Base-by-base conservation (phyloP, 2,113 vertebrate genomes). In the Ciconia stormi region DNA sequence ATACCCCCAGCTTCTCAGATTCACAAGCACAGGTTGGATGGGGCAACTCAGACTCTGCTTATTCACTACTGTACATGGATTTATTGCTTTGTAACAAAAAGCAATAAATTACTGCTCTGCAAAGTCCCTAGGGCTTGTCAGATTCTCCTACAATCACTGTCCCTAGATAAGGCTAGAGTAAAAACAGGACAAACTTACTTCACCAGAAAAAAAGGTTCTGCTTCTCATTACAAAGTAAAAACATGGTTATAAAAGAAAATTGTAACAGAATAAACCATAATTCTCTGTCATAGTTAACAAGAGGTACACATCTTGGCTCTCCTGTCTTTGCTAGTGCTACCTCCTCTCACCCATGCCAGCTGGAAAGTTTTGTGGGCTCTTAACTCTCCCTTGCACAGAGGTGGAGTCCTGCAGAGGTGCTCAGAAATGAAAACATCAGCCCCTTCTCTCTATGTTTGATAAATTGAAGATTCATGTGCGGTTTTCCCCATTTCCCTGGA, bases 21-120 rank as follows among this genome's bases (percentile, higher is more conserved):
- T 77, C 74, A 50, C 25, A 70, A 83, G 76, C 53, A 44, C 1
- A 4, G 11, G 36, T 7, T 70, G 86, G 34, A 56, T 14, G 63
- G 46, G 62, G 71, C 1, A 2, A 29, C 63, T 55, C 65, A 34
- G 69, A 47, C 34, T 73, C 70, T 91, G 38, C 78, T 94, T 90
- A 63, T 59, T 85, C 47, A 73, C 61, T 69, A 9, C 65, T 55
- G 16, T 34, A 71, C 4, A 1, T 10, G 69, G 87, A 94, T 94
- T 89, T 89, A 94, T 67, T 42, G 91, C 87, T 96, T 84, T 78
- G 83, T 59, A 84, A 89, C 65, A 71, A 78, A 94, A 83, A 91
- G 49, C 81, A 87, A 93, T 93, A 50, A 91, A 97, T 84, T 62
- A 47, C 42, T 58, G 72, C 77, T 89, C 95, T 91, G 91, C 72